Base-by-base conservation (phyloP, 2,797 vertebrate species). In the Pangasius sanitwongsei region DNA sequence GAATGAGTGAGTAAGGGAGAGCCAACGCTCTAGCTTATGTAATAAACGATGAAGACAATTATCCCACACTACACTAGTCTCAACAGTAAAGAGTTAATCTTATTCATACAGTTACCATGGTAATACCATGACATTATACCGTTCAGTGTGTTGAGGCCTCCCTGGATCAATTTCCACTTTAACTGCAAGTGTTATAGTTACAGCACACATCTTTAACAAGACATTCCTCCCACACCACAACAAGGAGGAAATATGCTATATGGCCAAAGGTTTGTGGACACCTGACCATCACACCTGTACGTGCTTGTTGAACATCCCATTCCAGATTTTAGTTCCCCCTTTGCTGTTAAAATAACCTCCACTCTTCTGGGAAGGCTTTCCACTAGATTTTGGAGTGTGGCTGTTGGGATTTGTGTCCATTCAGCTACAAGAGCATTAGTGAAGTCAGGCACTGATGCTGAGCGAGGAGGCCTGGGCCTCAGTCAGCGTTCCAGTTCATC, bases 111-210 rank as follows among this genome's bases (percentile, higher is more conserved):
- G 44, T 81, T 87, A 82, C 69, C 18, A 53, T 72, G 63, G 25
- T 9, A 83, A 86, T 83, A 48, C 31, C 20, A 63, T 89, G 20
- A 59, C 34, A 69, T 65, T 31, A n/a, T 80, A 44, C 50, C n/a
- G 20, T 72, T 63, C 16, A 63, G 8, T 31, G 20, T 53, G 72
- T 57, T 53, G 44, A 72, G 4, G 37, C 37, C 67, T 59, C 25
- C 6, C 61, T 55, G 15, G 37, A 6, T 50, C 8, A n/a, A 37
- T 53, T 85, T 59, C 48, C 83, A 72, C 44, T 65, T 82, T 59
- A 59, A 67, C 86, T 59, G 83, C 69, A 61, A 83, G 86, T 70
- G 63, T 50, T 44, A 48, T 91, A 83, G 50, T 86, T 86, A 86
- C 69, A 86, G 20, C 86, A 85, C 87, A 78, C 78, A 69, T 88